Evolutionary conservation across 1,140 invertebrate genomes (phyloP).

Genomic region (Odontomachus brunneus): DNA sequence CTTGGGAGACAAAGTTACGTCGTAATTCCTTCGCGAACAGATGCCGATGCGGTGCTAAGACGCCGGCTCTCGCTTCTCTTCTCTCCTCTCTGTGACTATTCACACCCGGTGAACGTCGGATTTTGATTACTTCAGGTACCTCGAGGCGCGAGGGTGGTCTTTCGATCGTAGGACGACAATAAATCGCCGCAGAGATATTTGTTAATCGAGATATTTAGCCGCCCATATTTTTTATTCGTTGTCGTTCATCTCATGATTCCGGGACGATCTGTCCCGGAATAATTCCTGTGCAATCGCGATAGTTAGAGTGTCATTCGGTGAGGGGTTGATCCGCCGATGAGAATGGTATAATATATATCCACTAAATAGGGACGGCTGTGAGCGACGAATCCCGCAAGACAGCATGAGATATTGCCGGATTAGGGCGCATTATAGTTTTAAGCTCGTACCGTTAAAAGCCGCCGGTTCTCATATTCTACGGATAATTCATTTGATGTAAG

Average conservation of each 20-base stretch:
- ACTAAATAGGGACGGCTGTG: slow-evolving; percentile 80
- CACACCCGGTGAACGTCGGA: slow-evolving; percentile 44
- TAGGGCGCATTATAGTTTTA: slow-evolving; percentile 83
- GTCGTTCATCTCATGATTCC: neutral
- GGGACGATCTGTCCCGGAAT: slow-evolving; percentile 31
- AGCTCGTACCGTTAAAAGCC: slow-evolving; percentile 76
- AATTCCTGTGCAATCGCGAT: slow-evolving; percentile 30
- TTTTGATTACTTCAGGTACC: slow-evolving; percentile 57
- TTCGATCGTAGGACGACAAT: neutral
- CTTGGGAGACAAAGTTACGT: slow-evolving; percentile 85
- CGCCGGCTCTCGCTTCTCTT: slow-evolving; percentile 62
- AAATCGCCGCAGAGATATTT: neutral
- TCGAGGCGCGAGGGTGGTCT: neutral
- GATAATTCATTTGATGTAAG: slow-evolving; percentile 53
- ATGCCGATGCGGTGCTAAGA: slow-evolving; percentile 83
- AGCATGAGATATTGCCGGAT: slow-evolving; percentile 82
- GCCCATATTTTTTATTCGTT: neutral
- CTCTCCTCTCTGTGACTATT: slow-evolving; percentile 42
- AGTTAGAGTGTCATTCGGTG: slow-evolving; percentile 71
- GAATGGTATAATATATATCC: slow-evolving; percentile 80
- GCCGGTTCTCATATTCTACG: slow-evolving; percentile 75
- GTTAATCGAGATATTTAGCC: neutral
- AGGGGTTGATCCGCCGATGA: slow-evolving; percentile 81
- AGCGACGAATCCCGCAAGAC: slow-evolving; percentile 81
- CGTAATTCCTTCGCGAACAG: slow-evolving; percentile 85